phyloP scores from a whole-genome alignment of 1,140 invertebrate genomes.

The Drosophila nannoptera region DNA sequence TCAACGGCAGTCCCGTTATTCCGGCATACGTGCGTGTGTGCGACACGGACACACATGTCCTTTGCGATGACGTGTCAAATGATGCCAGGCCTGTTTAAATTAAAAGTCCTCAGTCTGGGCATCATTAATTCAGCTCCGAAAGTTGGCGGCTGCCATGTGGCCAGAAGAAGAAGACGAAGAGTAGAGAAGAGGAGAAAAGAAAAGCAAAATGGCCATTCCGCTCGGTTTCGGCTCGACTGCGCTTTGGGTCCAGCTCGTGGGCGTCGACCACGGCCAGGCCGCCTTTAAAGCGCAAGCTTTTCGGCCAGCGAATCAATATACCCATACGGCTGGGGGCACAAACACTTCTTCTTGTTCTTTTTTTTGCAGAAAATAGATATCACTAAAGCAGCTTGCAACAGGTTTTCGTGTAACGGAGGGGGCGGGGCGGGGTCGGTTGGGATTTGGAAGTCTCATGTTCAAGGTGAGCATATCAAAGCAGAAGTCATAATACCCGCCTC shows the following conservation, averaged over 20 bases:
- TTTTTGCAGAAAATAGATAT: conserved; percentile 2
- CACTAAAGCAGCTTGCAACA: neutral
- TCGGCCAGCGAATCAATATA: too few species aligned
- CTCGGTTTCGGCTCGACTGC: too few species aligned
- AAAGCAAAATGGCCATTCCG: neutral
- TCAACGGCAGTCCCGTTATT: neutral
- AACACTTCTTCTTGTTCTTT: neutral
- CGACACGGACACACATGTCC: conserved; percentile 25
- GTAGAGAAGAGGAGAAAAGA: neutral
- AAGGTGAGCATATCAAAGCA: conserved; percentile 29
- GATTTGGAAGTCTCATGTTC: conserved; percentile 7
- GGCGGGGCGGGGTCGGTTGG: too few species aligned
- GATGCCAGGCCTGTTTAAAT: conserved; percentile 17
- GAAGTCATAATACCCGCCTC: conserved; percentile 9
- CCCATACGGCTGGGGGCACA: too few species aligned
- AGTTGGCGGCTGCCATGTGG: conserved; percentile 6
- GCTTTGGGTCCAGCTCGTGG: too few species aligned
- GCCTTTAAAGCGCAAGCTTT: too few species aligned
- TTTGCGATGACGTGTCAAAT: conserved; percentile 21
- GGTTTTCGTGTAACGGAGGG: neutral
- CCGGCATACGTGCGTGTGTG: conserved; percentile 9
- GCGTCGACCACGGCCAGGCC: too few species aligned
- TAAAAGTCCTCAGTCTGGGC: conserved; percentile 57
- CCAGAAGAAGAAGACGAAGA: conserved; percentile 5
- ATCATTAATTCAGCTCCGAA: conserved; percentile 58